phyloP scores from a whole-genome alignment of 1,140 invertebrate species.

The Panagrolaimus sp. region DNA sequence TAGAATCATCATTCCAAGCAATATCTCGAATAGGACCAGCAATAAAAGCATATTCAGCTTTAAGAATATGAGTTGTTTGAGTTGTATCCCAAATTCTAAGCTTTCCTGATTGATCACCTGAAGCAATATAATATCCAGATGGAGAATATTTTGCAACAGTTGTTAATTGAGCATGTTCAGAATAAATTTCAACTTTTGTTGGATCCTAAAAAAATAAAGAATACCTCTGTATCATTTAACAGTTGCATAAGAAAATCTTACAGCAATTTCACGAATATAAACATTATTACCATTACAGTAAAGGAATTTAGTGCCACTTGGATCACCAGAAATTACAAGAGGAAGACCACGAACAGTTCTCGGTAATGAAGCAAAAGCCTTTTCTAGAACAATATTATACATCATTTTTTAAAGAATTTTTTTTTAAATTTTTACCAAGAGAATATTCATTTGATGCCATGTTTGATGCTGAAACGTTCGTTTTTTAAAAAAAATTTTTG shows the following conservation, averaged over 20 bases:
- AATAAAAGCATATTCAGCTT: slow-evolving; percentile 94
- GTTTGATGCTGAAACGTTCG: too few species aligned
- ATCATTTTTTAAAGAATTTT: too few species aligned
- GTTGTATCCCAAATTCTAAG: slow-evolving; percentile 97
- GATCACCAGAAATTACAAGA: slow-evolving; percentile 84
- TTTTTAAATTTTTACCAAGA: too few species aligned
- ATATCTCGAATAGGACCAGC: slow-evolving; percentile 91
- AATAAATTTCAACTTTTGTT: slow-evolving; percentile 84
- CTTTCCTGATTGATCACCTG: slow-evolving; percentile 89
- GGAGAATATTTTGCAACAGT: slow-evolving; percentile 97
- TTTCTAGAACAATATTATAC: slow-evolving; percentile 27
- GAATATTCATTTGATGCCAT: too few species aligned
- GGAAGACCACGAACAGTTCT: slow-evolving; percentile 84
- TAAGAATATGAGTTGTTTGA: slow-evolving; percentile 92
- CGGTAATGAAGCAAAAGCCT: slow-evolving; percentile 77
- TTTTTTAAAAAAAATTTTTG: too few species aligned
- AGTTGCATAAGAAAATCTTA: slow-evolving; percentile 59
- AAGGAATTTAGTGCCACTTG: slow-evolving; percentile 91
- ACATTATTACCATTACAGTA: slow-evolving; percentile 96
- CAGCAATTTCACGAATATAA: slow-evolving; percentile 90
- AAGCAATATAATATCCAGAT: slow-evolving; percentile 95
- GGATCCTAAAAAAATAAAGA: slow-evolving; percentile 69
- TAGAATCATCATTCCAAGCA: slow-evolving; percentile 88
- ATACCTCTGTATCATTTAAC: too few species aligned
- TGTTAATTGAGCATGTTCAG: slow-evolving; percentile 86